Percentiles rank a stretch among this genome's conserved stretches.
Evolutionary conservation across 2,797 vertebrate species (phyloP).

Genomic region (Enoplosus armatus): DNA sequence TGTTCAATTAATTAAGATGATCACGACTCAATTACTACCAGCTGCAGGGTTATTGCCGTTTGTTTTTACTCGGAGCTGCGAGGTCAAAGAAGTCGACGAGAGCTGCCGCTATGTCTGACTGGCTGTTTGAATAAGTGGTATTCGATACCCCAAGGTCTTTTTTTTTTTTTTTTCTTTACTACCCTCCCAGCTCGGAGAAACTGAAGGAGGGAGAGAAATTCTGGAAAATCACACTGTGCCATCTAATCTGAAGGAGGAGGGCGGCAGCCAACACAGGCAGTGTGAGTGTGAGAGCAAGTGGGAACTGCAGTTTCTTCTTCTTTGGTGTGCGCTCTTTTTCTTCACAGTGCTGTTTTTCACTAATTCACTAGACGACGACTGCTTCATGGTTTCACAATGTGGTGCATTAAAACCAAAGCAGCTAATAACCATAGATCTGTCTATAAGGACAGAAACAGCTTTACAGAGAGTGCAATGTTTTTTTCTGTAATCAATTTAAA

Average conservation of each 20-base stretch:
- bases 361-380: neutral
- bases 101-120: slow-evolving; percentile 93
- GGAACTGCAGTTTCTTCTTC: slow-evolving; percentile 3
- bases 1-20: slow-evolving; percentile 96
- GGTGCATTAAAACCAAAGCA: neutral
- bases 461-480: neutral
- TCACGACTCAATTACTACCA: slow-evolving; percentile 93
- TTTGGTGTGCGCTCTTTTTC: neutral
- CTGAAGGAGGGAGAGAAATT: slow-evolving; percentile 66
- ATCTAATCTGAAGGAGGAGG: slow-evolving; percentile 38
- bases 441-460: neutral
- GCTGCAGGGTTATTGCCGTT: slow-evolving; percentile 91
- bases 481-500: neutral
- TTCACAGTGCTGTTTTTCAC: neutral
- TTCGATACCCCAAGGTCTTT: slow-evolving; percentile 88
- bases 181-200: slow-evolving; percentile 70
- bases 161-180: slow-evolving; percentile 74
- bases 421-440: neutral
- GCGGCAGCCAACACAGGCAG: slow-evolving; percentile 26
- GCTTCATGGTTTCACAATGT: neutral
- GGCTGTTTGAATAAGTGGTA: slow-evolving; percentile 95
- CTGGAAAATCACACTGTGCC: slow-evolving; percentile 61
- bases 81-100: slow-evolving; percentile 91
- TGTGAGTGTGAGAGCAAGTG: slow-evolving; percentile 28
- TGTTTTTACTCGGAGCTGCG: slow-evolving; percentile 89